Evolutionary conservation across 2,888 invertebrate genomes (phyloP), one percentile per base, ranked within the genome.

Genomic region (Diabrotica balteata): DNA sequence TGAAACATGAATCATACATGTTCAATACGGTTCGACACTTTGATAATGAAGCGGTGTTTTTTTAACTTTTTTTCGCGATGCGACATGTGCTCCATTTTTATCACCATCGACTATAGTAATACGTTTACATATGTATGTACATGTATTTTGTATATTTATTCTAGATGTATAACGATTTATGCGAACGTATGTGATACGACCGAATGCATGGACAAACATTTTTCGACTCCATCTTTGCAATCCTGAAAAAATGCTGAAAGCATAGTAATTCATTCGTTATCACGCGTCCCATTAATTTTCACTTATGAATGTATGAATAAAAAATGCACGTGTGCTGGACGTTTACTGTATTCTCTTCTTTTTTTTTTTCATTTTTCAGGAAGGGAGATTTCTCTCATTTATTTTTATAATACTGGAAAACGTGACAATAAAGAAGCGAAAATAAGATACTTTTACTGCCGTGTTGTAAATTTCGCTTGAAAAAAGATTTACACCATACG

Each of bases 1-100:
- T 77, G 76, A 78, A 81, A 82, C 82, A 84, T 84, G 84, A 82
- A 83, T 84, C 83, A 84, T 82, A 81, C 80, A 81, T 80, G 82
- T 83, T 81, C 82, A 81, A 82, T 83, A 82, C 80, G 79, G 80
- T 82, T 84, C 82, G 84, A 84, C 83, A 83, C 82, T 81, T 81
- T 80, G 80, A 82, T 83, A 83, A 83, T 83, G 83, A 83, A 83
- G 81, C 82, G 80, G 73, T 72, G 74, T 76, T 78, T 77, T 79
- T 71, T 70, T 69, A 63, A 75, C 75, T 77, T 74, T 76, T 71
- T 71, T 70, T 70, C 61, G 66, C 59, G 51, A 69, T 67, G 71
- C 74, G 75, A 76, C 77, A 76, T 75, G 78, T 78, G 77, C 79
- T 78, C 79, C 77, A 80, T 81, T 81, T 81, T 80, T 80, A 79